Evolutionary conservation across 2,113 vertebrate species (phyloP).

Genomic region (Otolemur garnettii): DNA sequence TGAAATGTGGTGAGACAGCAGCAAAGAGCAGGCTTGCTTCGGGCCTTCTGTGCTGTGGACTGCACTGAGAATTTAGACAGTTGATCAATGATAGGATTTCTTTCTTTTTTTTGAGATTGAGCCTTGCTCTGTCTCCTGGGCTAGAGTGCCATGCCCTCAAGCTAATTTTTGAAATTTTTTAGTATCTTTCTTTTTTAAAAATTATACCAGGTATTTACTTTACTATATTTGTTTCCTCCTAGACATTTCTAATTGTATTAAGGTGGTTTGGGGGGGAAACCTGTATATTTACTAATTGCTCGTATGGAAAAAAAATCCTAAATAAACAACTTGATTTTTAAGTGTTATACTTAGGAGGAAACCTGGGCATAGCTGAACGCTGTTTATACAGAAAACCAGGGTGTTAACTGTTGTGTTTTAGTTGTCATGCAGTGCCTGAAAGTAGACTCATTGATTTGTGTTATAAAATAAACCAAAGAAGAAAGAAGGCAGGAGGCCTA

Average conservation of each 20-base stretch:
- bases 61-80: background rate
- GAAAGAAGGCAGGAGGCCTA: background rate
- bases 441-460: slow-evolving; percentile 9
- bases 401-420: background rate
- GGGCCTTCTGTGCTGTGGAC: background rate
- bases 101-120: no score
- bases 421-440: background rate
- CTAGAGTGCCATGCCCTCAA: no score
- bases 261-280: background rate
- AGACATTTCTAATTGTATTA: background rate
- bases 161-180: background rate
- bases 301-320: background rate
- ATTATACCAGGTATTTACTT: background rate
- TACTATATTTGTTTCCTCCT: slow-evolving; percentile 1
- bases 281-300: background rate
- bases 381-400: background rate
- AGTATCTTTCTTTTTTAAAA: background rate
- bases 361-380: background rate
- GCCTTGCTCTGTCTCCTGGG: no score
- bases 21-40: background rate
- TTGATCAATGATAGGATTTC: background rate
- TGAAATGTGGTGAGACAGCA: background rate
- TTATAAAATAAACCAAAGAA: slow-evolving; percentile 10
- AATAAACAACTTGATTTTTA: slow-evolving; percentile 16
- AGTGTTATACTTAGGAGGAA: background rate